A percentile compares a stretch with the other conserved stretches of the same genome.
Conservation (phyloP, 2,888 invertebrate genomes). For the Siphonodentalium dalli region DNA sequence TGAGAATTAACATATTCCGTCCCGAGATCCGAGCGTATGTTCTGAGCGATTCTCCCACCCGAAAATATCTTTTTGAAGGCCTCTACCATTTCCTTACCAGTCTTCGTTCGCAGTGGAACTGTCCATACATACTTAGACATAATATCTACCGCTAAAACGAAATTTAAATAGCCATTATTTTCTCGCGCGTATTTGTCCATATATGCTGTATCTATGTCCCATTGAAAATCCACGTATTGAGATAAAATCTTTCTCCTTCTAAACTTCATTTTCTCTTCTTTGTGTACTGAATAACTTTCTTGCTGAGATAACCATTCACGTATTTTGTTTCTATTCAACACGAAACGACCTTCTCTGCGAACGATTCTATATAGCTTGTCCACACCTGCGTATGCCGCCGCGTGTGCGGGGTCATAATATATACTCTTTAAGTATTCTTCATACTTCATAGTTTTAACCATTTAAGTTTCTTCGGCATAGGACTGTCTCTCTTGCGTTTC, state of each 20-base stretch:
- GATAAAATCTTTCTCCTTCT: constrained; percentile 1
- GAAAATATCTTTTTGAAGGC: constrained; percentile 1
- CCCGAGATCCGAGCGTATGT: constrained; percentile 7
- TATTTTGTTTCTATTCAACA: no score
- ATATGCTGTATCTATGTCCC: constrained; percentile 4
- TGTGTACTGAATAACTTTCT: no score
- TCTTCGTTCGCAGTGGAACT: constrained; percentile 3
- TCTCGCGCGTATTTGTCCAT: constrained; percentile 1
- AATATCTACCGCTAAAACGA: constrained; percentile 6
- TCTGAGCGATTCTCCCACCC: neutral
- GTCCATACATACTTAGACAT: constrained; percentile 3
- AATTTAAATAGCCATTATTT: constrained; percentile 2
- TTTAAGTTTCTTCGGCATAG: no score
- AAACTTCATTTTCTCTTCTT: no score
- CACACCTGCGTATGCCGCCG: no score
- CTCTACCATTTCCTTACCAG: neutral
- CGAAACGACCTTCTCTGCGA: no score
- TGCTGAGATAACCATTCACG: no score
- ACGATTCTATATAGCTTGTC: no score
- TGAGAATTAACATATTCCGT: constrained; percentile 1
- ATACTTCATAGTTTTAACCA: no score
- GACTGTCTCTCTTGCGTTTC: no score
- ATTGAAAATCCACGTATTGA: constrained; percentile 1
- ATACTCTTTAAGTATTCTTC: no score
- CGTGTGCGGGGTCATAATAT: no score